These are phyloP conservation scores for Myzus persicae DNA, from an alignment of 1,140 invertebrate species.

Conservation along the genomic window DNA sequence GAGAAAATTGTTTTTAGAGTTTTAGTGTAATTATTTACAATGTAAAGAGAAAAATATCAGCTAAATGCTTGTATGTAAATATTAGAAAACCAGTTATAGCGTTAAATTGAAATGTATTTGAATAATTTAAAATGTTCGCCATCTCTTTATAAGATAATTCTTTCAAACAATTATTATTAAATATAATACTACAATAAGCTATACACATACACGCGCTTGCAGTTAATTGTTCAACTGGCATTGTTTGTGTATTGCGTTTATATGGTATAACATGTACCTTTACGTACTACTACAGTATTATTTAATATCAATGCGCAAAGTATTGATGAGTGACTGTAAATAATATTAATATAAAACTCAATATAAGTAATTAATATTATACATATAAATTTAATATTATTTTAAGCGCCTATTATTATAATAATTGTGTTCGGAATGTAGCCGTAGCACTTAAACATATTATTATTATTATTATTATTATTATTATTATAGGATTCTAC, in stretches of 20 bases:
- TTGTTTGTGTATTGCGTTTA: background rate
- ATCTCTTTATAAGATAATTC: background rate
- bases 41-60: background rate
- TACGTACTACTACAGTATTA: background rate
- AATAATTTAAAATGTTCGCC: background rate
- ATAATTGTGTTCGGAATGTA: background rate
- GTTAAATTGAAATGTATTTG: background rate
- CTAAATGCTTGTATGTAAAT: background rate
- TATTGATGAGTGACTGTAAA: background rate
- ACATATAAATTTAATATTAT: slow-evolving; percentile 19
- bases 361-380: background rate
- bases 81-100: background rate
- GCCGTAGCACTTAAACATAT: background rate
- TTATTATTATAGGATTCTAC: slow-evolving; percentile 39
- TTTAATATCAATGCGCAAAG: background rate
- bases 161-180: background rate
- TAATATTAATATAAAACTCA: background rate
- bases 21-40: background rate
- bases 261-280: background rate
- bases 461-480: background rate
- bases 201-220: background rate
- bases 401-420: background rate
- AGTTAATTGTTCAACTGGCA: background rate
- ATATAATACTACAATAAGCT: background rate
- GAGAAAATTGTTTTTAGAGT: background rate